Evolutionary conservation across 2,888 invertebrate genomes (phyloP), one percentile per base, ranked within the genome.

Genomic region (Trypoxylon attenuatum): DNA sequence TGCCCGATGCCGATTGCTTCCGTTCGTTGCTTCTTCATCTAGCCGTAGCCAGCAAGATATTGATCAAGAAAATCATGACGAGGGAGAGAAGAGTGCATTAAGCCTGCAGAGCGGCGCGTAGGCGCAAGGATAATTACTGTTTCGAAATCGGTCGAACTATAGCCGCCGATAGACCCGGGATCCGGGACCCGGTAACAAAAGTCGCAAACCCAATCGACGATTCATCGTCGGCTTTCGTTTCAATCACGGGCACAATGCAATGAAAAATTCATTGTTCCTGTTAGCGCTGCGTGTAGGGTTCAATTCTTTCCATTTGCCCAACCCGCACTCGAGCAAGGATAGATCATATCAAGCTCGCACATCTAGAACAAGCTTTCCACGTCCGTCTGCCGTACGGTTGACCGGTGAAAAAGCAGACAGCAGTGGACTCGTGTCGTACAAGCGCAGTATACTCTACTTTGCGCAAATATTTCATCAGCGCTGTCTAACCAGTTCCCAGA

Each of bases 91-190:
- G 42, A 39, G 46, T 58, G 51, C 52, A 62, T 64, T 62, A 50
- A 47, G 49, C 54, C 16, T 33, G 59, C 22, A 46, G 38, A n/a
- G 38, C 16, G 42, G 43, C 27, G 65, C 76, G 75, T 75, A 54
- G 75, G 75, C 73, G 70, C 45, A 46, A 42, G 46, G 65, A 64
- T 75, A 75, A 75, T 75, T 75, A 75, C 63, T 52, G 75, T 75
- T 76, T 76, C 39, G 76, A 75, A 75, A 73, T 73, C 76, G 38
- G 56, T 67, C 55, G 19, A 65, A 55, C 64, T 15, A 39, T 10
- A 54, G 53, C 47, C 56, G 50, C 47, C 50, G 52, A 54, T 49
- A 27, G 56, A 57, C 43, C 49, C 62, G 47, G 55, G 54, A 61
- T 58, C 54, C 62, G 51, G 55, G 57, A 59, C 58, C 54, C 21